Evolutionary conservation across 2,113 vertebrate genomes (phyloP), one percentile per base, ranked within the genome.

Genomic region (Panthera tigris): DNA sequence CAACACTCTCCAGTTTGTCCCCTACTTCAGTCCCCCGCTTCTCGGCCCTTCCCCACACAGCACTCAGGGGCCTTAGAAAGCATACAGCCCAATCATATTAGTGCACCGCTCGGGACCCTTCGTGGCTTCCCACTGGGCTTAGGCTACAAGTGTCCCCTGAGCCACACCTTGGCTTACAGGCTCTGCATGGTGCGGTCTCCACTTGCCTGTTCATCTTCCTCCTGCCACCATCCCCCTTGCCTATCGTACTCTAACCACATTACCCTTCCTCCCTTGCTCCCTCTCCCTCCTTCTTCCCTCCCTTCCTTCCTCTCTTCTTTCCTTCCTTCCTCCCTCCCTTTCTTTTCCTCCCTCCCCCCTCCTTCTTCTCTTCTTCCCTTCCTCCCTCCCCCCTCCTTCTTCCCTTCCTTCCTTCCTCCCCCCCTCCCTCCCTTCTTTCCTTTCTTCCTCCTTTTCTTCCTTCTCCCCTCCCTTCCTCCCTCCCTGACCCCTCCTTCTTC

Each of bases 71-170:
- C 5, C 69, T 69, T 33, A 39, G 21, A 33, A 82, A 76, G 7
- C 15, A 36, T 1, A 39, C 11, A 23, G 4, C 3, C 52, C 31
- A 7, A 0, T 25, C 57, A 5, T 8, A 39, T 1, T 5, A 8
- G 78, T 18, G 41, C 23, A 1, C 69, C 13, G 25, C 7, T 0
- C 1, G 36, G 19, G 31, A 9, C 29, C 31, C 18, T 10, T 50
- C 33, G 0, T 10, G 55, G 63, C 55, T 74, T 13, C 45, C 66
- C 12, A 15, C 33, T 3, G 57, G 36, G 50, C 45, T 36, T 12
- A 25, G 55, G 48, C 48, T 63, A 15, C 69, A 69, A 29, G 68
- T 9, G 33, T 41, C 23, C n/a, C 63, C 71, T 39, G 13, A 8
- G n/a, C 57, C 18, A 0, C 45, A 19, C 27, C 14, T 0, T 3